A percentile compares a stretch with the other conserved stretches of the same genome.
phyloP scores from a whole-genome alignment of 2,797 vertebrate genomes.

The Melopsittacus undulatus region DNA sequence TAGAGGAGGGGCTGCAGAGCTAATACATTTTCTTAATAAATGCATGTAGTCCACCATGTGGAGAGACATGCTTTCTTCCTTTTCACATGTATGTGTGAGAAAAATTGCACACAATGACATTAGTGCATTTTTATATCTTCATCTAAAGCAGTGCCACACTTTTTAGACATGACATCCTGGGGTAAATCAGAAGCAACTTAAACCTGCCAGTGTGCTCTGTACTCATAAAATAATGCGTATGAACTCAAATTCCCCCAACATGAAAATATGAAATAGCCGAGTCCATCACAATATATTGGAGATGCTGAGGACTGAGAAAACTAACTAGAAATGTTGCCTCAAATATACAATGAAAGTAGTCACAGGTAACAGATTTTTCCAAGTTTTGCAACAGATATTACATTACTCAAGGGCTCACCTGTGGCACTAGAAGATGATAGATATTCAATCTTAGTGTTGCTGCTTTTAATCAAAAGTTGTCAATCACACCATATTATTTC shows the following conservation, averaged over 20 bases:
- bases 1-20: background rate
- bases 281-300: background rate
- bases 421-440: background rate
- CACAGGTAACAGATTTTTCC: background rate
- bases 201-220: background rate
- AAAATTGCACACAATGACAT: background rate
- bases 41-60: background rate
- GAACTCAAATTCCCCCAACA: background rate
- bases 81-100: fast-evolving
- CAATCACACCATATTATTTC: slow-evolving; percentile 11
- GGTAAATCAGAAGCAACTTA: background rate
- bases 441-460: background rate
- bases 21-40: background rate
- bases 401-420: background rate
- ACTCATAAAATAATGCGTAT: fast-evolving
- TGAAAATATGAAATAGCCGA: background rate
- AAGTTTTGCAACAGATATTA: background rate
- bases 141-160: background rate
- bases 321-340: background rate
- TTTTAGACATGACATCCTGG: background rate
- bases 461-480: slow-evolving; percentile 43
- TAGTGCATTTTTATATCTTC: background rate
- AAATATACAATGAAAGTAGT: background rate
- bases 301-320: background rate
- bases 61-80: background rate